Conservation (phyloP, 2,888 invertebrate genomes). For the Ichneumoninae sp. region DNA sequence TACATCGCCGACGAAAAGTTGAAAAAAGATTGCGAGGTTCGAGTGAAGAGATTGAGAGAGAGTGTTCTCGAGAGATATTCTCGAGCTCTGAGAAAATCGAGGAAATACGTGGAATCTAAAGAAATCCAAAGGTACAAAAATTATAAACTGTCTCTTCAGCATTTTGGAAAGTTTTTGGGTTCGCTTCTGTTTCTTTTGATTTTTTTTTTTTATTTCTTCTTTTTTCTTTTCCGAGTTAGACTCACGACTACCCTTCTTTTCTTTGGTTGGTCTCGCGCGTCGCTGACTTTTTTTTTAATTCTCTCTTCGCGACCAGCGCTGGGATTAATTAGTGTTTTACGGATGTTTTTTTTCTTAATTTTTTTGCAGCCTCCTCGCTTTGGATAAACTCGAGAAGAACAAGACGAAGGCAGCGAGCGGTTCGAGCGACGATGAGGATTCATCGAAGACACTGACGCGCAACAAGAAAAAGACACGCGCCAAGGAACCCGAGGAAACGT, state of each 20-base stretch:
- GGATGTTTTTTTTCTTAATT: conserved; percentile 38
- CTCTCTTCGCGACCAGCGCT: conserved; percentile 64
- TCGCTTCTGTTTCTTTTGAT: not conserved
- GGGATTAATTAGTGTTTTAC: conserved; percentile 2
- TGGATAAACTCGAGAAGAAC: conserved; percentile 72
- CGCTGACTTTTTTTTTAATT: conserved; percentile 43
- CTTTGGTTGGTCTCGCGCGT: not conserved
- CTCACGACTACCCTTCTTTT: conserved; percentile 10
- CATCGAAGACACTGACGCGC: conserved; percentile 33
- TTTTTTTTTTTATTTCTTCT: not conserved
- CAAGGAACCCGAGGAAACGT: conserved; percentile 72
- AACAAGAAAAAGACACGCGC: conserved; percentile 60
- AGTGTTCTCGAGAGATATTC: conserved; percentile 72
- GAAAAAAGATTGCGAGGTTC: conserved; percentile 71
- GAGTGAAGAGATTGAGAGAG: conserved; percentile 72
- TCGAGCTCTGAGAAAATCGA: conserved; percentile 76
- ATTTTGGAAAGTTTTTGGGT: conserved; percentile 29
- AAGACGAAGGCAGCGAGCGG: conserved; percentile 54
- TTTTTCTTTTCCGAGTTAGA: conserved; percentile 23
- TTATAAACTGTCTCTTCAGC: conserved; percentile 31
- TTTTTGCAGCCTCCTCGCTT: conserved; percentile 65
- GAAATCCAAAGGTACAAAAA: conserved; percentile 77
- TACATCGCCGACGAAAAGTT: conserved; percentile 75
- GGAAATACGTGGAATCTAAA: conserved; percentile 75
- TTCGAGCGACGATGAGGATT: conserved; percentile 60